Percentiles rank a stretch among this genome's conserved stretches.
Evolutionary conservation across 2,113 vertebrate genomes (phyloP).

Genomic region (Phalacrocorax carbo): DNA sequence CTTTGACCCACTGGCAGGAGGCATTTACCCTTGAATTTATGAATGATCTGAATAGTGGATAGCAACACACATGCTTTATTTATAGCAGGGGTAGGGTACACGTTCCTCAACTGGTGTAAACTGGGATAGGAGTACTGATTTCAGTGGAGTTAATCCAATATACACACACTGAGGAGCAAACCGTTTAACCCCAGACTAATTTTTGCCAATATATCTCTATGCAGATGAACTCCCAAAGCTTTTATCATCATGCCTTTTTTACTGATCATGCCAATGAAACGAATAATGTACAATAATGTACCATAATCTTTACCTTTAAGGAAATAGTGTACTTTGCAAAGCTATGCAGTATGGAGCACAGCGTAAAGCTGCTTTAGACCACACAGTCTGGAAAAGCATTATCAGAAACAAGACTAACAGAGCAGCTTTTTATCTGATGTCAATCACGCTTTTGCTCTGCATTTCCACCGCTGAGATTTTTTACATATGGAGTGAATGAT

Average conservation of each 20-base stretch:
- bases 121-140: background rate
- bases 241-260: constrained; percentile 42
- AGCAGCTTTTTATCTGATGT: background rate
- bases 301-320: constrained; percentile 22
- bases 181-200: background rate
- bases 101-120: constrained; percentile 21
- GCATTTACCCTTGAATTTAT: constrained; percentile 4
- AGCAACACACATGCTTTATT: background rate
- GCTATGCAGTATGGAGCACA: constrained; percentile 32
- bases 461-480: background rate
- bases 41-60: background rate
- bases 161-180: background rate
- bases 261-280: constrained; percentile 36
- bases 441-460: background rate
- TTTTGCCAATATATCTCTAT: constrained; percentile 36
- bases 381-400: background rate
- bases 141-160: background rate
- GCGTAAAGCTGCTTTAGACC: constrained; percentile 45
- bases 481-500: background rate
- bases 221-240: constrained; percentile 49
- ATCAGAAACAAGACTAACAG: background rate
- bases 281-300: constrained; percentile 4
- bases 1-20: background rate
- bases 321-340: background rate
- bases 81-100: background rate